Percentiles rank a stretch among this genome's conserved stretches.
Conservation (phyloP, 2,888 invertebrate genomes). For the Cephus sareptanus region DNA sequence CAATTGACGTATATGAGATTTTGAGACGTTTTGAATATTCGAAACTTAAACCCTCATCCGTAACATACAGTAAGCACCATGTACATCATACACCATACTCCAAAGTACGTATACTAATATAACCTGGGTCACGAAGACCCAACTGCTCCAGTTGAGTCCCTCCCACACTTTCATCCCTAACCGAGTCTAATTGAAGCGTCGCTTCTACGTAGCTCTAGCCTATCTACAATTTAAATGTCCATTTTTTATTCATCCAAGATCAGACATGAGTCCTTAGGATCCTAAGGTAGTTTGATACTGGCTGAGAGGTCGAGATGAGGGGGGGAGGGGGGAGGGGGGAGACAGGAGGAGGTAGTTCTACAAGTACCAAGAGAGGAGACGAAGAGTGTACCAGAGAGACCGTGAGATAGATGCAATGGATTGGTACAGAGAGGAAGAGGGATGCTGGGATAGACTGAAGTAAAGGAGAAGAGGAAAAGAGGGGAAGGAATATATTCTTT, state of each 20-base stretch:
- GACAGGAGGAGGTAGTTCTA: conserved; percentile 5
- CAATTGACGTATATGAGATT: neutral
- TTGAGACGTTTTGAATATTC: neutral
- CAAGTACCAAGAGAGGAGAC: conserved; percentile 12
- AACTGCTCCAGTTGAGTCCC: neutral
- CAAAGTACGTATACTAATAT: neutral
- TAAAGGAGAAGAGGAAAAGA: conserved; percentile 10
- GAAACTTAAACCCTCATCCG: neutral
- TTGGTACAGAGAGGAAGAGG: conserved; percentile 6
- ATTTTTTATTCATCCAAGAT: conserved; percentile 34
- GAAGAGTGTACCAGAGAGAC: conserved; percentile 17
- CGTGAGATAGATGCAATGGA: neutral
- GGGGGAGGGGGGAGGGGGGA: neutral
- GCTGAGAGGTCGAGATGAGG: neutral
- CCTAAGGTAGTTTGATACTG: neutral
- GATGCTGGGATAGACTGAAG: conserved; percentile 8
- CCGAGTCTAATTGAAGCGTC: conserved; percentile 50
- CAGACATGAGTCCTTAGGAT: conserved; percentile 2
- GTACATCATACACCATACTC: neutral
- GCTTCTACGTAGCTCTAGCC: conserved; percentile 21
- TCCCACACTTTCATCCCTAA: conserved; percentile 18
- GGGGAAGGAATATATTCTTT: conserved; percentile 44
- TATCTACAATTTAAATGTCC: conserved; percentile 43
- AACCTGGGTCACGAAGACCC: neutral
- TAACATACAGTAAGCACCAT: neutral